Percentiles rank a stretch among this genome's conserved stretches.
Evolutionary conservation across 2,888 invertebrate genomes (phyloP).

Genomic region (Yponomeuta cagnagella): DNA sequence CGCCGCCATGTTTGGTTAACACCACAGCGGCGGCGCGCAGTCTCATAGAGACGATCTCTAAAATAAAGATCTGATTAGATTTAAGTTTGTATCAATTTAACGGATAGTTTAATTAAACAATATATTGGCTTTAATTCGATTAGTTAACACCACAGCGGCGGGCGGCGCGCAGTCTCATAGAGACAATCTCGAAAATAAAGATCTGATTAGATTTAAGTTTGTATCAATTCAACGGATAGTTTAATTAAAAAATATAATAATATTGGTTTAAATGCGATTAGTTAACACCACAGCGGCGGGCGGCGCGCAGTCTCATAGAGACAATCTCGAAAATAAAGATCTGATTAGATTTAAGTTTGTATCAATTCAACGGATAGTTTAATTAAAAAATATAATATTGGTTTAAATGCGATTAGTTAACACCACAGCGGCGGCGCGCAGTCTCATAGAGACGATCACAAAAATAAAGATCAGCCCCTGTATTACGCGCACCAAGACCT

Average conservation of each 20-base stretch:
- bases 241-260: background rate
- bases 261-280: constrained; percentile 36
- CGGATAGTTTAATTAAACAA: background rate
- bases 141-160: constrained; percentile 77
- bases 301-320: constrained; percentile 43
- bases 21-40: constrained; percentile 64
- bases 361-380: background rate
- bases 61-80: background rate
- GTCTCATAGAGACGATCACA: constrained; percentile 33
- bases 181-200: background rate
- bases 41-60: constrained; percentile 32
- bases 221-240: background rate
- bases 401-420: constrained; percentile 66
- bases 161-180: constrained; percentile 46
- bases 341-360: background rate
- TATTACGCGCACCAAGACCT: too few species aligned
- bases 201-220: background rate
- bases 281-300: constrained; percentile 74
- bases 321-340: background rate
- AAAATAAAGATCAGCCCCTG: background rate
- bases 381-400: background rate
- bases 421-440: constrained; percentile 61
- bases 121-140: constrained; percentile 20
- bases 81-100: background rate
- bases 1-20: constrained; percentile 84